A percentile compares a stretch with the other conserved stretches of the same genome.
These are phyloP conservation scores for Folsomia candida DNA, from an alignment of 2,888 invertebrate genomes.

Conservation along the genomic window DNA sequence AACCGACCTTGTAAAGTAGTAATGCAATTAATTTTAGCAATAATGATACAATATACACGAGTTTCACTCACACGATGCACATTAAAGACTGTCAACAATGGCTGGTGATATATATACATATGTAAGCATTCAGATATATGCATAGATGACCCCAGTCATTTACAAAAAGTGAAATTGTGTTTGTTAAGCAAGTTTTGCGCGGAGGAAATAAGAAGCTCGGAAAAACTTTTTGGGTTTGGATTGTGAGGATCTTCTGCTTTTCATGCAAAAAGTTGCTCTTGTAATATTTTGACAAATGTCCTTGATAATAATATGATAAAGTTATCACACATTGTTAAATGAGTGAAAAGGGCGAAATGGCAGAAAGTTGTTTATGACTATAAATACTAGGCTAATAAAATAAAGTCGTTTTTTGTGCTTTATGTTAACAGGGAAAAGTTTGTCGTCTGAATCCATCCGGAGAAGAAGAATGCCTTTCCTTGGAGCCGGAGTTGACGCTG, in stretches of 20 bases:
- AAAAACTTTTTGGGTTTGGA: not conserved
- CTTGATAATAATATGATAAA: not conserved
- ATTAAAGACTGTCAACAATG: no score
- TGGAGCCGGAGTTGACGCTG: constrained; percentile 50
- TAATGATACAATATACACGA: no score
- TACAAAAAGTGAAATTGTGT: not conserved
- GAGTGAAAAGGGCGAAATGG: not conserved
- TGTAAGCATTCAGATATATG: no score
- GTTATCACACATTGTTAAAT: not conserved
- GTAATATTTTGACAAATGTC: not conserved
- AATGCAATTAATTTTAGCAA: no score
- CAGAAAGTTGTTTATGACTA: not conserved
- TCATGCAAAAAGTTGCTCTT: not conserved
- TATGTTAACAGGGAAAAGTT: constrained; percentile 38
- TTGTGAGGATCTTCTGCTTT: not conserved
- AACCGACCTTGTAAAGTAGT: no score
- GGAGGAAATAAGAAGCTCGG: not conserved
- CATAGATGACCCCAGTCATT: no score
- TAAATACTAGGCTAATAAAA: not conserved
- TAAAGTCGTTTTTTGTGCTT: constrained; percentile 1
- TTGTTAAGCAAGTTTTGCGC: not conserved
- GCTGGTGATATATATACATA: no score
- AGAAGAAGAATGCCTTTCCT: constrained; percentile 38
- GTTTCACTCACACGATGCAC: no score
- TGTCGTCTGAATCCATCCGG: constrained; percentile 25